Evolutionary conservation across 1,140 invertebrate species (phyloP), one percentile per base, ranked within the genome.

Genomic region (Orussus abietinus): DNA sequence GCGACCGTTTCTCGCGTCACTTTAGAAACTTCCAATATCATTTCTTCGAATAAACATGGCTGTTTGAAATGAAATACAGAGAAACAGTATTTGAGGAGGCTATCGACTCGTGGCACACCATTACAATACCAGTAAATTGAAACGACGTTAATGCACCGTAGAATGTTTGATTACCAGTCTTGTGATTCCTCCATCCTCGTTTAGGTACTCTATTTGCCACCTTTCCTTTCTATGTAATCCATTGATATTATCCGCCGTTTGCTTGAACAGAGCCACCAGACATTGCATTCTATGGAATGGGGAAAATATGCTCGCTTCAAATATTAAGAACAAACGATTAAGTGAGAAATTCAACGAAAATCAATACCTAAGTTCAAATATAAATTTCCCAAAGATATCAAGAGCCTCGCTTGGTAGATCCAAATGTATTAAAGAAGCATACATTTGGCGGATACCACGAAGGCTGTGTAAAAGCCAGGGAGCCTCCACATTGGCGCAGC

Each of bases 171-270:
- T 76, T 73, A 91, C 88, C 62, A 94, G 73, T 63, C 87, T 81
- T 6, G 91, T 93, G 22, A 90, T 84, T 19, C 86, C 86, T 14
- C 86, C 87, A 59, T 84, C 80, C 51, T 85, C 80, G 49, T 87
- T 85, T 57, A 84, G 83, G 45, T 90, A 86, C 48, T 92, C 85
- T 36, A 94, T 81, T 51, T 83, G 79, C 93, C 94, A 98, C 0
- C 80, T 88, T 72, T 98, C 94, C 54, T 85, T 82, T 26, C 80
- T 80, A 33, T 81, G 76, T 2, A 97, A 74, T n/a, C 78, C 77
- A 53, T 83, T 81, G 19, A 95, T 82, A 53, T 89, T 85, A 55
- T 87, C 83, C 1, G 80, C 79, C 3, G 91, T 84, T 61, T 93
- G 86, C 61, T 87, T 86, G 35, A 97, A 85, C 41, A 96, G 77